Conservation (phyloP, 2,113 vertebrate genomes). For the Laticauda laticaudata region DNA sequence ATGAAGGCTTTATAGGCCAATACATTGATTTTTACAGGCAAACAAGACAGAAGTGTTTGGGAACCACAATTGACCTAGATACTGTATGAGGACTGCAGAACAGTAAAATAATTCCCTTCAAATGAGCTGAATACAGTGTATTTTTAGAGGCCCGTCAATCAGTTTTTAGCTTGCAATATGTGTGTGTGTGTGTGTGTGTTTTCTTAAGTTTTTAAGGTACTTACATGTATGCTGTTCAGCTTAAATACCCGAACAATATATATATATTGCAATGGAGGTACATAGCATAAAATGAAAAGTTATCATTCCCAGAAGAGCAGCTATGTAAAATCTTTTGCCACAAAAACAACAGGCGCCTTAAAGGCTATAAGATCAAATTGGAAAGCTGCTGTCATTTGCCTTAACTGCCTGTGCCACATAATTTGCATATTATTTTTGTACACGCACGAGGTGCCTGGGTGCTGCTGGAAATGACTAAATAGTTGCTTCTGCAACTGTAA, state of each 20-base stretch:
- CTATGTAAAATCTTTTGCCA: not conserved
- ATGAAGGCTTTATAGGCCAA: not conserved
- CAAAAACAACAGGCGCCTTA: not conserved
- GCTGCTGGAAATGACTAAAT: not conserved
- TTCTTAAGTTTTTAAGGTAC: too few species aligned
- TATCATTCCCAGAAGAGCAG: not conserved
- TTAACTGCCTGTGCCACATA: not conserved
- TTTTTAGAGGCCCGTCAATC: not conserved
- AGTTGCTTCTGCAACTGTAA: not conserved
- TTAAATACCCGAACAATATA: too few species aligned
- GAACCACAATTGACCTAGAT: not conserved
- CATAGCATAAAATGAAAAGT: constrained; percentile 14
- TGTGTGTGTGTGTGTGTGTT: too few species aligned
- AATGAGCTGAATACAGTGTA: not conserved
- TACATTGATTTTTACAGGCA: not conserved
- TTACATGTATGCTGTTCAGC: too few species aligned
- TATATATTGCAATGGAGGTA: not conserved
- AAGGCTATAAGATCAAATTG: not conserved
- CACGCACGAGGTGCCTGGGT: not conserved
- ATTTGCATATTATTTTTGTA: not conserved
- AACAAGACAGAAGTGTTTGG: not conserved
- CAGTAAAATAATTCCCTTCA: not conserved
- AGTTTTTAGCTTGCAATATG: not conserved
- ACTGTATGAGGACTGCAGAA: not conserved
- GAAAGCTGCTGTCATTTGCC: not conserved